A percentile compares a stretch with the other conserved stretches of the same genome.
Conservation (phyloP, 92 coral and sea anemone species). For the Parazoanthus darwini region DNA sequence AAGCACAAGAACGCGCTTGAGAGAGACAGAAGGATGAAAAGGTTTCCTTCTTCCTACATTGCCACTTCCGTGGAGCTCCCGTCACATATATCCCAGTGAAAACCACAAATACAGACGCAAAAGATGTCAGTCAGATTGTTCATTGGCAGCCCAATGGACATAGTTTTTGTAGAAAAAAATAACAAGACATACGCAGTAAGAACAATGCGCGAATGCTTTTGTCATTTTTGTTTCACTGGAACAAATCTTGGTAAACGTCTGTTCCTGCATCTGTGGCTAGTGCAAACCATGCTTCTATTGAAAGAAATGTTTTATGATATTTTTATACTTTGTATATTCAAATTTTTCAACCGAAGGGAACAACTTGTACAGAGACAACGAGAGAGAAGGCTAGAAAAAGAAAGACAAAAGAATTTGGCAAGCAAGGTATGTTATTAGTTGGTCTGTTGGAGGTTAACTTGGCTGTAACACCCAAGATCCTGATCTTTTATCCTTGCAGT, state of each 20-base stretch:
- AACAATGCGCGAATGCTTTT: no score
- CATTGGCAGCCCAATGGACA: not conserved
- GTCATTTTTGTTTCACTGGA: no score
- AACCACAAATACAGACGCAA: not conserved
- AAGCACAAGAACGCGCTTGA: not conserved
- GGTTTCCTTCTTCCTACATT: not conserved
- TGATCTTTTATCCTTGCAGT: not conserved
- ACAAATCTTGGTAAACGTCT: not conserved
- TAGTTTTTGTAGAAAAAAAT: not conserved
- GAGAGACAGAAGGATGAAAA: not conserved
- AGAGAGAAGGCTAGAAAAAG: constrained; percentile 6
- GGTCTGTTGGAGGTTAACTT: not conserved
- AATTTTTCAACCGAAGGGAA: not conserved
- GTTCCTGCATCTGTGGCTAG: not conserved
- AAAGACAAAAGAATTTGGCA: not conserved
- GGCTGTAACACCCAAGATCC: not conserved
- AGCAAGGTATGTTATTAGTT: not conserved
- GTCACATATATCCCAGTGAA: not conserved
- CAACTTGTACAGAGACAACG: not conserved
- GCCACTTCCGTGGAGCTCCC: no score
- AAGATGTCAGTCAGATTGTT: not conserved
- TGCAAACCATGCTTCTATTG: not conserved
- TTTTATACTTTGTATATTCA: not conserved
- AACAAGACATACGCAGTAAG: not conserved
- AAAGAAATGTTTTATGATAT: not conserved